Percentiles rank a stretch among this genome's conserved stretches.
Conservation (phyloP, 2,888 invertebrate genomes). For the Leuctra nigra region DNA sequence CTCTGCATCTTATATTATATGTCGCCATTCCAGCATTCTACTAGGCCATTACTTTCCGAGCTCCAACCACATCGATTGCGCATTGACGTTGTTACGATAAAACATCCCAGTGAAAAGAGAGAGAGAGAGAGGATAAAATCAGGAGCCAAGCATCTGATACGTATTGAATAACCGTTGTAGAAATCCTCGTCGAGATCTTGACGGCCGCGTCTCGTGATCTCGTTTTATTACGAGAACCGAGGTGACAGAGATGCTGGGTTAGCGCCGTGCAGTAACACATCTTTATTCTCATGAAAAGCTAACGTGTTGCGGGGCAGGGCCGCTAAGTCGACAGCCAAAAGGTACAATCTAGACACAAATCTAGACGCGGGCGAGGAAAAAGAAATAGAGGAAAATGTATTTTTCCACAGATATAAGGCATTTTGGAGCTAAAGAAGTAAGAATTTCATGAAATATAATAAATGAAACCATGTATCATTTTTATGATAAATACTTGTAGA, state of each 20-base stretch:
- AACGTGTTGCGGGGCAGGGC: constrained; percentile 1
- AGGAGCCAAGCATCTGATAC: background rate
- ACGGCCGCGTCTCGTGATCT: background rate
- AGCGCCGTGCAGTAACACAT: background rate
- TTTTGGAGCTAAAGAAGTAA: too few relatives aligned
- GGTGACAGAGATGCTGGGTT: background rate
- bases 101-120: too few relatives aligned
- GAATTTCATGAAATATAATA: too few relatives aligned
- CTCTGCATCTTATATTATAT: too few relatives aligned
- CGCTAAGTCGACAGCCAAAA: background rate
- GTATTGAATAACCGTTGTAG: constrained; percentile 6
- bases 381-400: too few relatives aligned
- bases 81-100: too few relatives aligned
- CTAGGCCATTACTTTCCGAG: too few relatives aligned
- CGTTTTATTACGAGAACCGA: constrained; percentile 10
- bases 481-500: too few relatives aligned
- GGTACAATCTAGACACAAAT: background rate
- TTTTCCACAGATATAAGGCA: too few relatives aligned
- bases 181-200: constrained; percentile 2
- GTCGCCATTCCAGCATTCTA: too few relatives aligned
- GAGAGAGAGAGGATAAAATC: background rate
- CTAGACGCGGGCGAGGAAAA: background rate
- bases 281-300: background rate
- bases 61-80: too few relatives aligned
- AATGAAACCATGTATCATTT: too few relatives aligned